Evolutionary conservation across 2,888 invertebrate species (phyloP), one percentile per base, ranked within the genome.

Genomic region (Acutogordius australiensis): DNA sequence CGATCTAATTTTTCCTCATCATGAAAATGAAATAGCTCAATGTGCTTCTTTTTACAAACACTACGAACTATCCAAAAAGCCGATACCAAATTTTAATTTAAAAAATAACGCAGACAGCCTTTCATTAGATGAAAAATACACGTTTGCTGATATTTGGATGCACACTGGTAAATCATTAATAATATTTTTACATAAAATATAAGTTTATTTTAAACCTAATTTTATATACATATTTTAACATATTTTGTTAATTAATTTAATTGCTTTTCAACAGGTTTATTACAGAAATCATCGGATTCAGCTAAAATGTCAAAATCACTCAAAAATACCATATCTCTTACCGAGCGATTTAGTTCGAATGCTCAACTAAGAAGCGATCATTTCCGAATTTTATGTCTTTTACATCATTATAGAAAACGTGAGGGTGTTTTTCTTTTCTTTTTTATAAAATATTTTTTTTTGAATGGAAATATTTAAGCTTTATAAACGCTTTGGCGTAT

Each of bases 71-170:
- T 18, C 8, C 18, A 8, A 37, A 13, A 8, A 13, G 8, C 8
- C 8, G 37, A n/a, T n/a, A n/a, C n/a, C 44, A 37, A 37, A n/a
- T 37, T n/a, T n/a, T 37, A 37, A 37, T n/a, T 13, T 37, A 8
- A n/a, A 8, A 66, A 82, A 83, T 68, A 72, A 75, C 45, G 77
- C 74, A 4, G 65, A 76, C 1, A n/a, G n/a, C n/a, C n/a, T n/a
- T n/a, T n/a, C n/a, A n/a, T n/a, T n/a, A n/a, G 62, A 65, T 44
- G 61, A 62, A 13, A 61, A 62, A 26, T 63, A 63, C 62, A 84
- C 85, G 66, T 90, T 88, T 88, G 81, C 82, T 0, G 84, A 84
- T 70, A 86, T 87, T 69, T 90, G 90, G 88, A 66, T 90, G 1
- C 87, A 90, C 68, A 78, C 81, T 28, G 87, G 86, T 70, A 64